phyloP scores from a whole-genome alignment of 1,140 invertebrate species.

The Papilio dardanus region DNA sequence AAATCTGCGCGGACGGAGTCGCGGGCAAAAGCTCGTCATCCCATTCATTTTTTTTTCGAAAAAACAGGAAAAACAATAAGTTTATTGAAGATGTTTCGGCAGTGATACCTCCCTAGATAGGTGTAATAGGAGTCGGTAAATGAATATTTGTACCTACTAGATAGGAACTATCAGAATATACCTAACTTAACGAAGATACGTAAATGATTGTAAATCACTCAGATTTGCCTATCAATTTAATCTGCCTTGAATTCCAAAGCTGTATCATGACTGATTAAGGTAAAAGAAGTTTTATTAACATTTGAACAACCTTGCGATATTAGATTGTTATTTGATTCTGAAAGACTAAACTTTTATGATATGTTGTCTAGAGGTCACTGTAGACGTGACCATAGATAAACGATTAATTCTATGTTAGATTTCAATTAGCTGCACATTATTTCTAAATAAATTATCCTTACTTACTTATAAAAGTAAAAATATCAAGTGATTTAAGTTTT shows the following conservation, averaged over 20 bases:
- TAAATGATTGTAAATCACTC: background rate
- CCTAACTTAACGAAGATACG: background rate
- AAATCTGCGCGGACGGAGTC: too few species aligned
- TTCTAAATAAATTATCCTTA: background rate
- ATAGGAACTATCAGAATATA: background rate
- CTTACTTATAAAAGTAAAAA: background rate
- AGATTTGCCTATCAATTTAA: constrained; percentile 20
- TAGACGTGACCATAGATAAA: background rate
- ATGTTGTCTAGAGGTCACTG: background rate
- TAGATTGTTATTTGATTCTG: background rate
- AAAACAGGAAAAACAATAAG: background rate
- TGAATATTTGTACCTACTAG: background rate
- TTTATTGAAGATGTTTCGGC: background rate
- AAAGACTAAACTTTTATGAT: background rate
- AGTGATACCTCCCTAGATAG: background rate
- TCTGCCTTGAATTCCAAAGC: background rate
- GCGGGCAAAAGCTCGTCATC: too few species aligned
- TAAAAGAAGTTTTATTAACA: background rate
- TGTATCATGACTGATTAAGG: background rate
- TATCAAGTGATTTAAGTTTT: background rate
- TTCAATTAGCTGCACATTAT: background rate
- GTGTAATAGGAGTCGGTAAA: background rate
- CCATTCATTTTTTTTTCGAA: too few species aligned
- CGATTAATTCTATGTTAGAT: background rate
- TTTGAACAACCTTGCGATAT: constrained; percentile 4